Base-by-base conservation (phyloP, 1,140 invertebrate genomes). In the Leptinotarsa defecta region DNA sequence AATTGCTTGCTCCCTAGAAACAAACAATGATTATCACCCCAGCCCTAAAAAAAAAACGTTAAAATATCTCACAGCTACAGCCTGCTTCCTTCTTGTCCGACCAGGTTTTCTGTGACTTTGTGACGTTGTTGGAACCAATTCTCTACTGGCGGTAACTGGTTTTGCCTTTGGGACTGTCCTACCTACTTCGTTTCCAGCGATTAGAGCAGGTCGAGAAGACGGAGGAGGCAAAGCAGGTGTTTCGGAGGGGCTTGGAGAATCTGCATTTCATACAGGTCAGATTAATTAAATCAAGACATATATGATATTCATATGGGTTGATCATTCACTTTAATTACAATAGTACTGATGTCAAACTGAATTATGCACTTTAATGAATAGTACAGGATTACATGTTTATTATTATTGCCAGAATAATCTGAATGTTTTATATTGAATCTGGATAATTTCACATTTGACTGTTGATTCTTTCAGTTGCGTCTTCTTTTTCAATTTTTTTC, bases 121-220 rank as follows among this genome's bases (percentile, higher is more conserved):
- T 1, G 87, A 88, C 3, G 86, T 88, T 6, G 87, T 88, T 13
- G 88, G 87, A 57, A 89, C 86, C 52, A 88, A 86, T 80, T 88
- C 87, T 34, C 82, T 86, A 1, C 85, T 83, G 8, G 83, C 78
- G 48, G 83, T 80, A 64, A 76, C 87, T 87, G 63, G 34, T 86
- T 13, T 22, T 81, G 87, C 0, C 85, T 81, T 13, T 82, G 80
- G 63, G 82, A 82, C 65, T 77, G 84, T 83, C 19, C 78, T 73
- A 19, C 69, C 86, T n/a, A 90, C 86, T 84, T 90, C 89, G 52
- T 88, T 90, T 5, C 88, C 89, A 2, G 88, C 88, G 75, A 88
- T 83, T 48, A 90, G 84, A 3, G 87, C 86, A 4, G 86, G 86
- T 19, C 85, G 86, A 75, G 86, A 85, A 74, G 84, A 81, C 13